These are phyloP conservation scores for Aleiodes leptofemur DNA, from an alignment of 2,888 invertebrate genomes.

Conservation along the genomic window DNA sequence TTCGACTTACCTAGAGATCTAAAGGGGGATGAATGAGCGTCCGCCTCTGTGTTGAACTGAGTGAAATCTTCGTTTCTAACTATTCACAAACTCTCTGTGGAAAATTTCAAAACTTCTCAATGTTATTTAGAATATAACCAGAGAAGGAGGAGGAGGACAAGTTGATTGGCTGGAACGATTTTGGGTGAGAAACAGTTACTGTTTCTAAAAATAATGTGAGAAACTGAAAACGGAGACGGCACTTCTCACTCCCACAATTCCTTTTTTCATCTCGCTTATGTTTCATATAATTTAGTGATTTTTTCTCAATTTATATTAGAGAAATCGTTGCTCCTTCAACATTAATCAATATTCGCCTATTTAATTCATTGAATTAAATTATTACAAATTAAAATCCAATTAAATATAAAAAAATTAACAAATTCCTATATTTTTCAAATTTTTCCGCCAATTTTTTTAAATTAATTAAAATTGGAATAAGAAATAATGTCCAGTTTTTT, in stretches of 20 bases:
- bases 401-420: neutral
- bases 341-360: neutral
- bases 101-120: conserved; percentile 47
- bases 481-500: no score
- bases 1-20: conserved; percentile 53
- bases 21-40: conserved; percentile 50
- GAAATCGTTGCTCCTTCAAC: neutral
- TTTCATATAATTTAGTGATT: conserved; percentile 19
- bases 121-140: conserved; percentile 48
- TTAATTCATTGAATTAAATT: neutral
- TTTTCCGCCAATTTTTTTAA: neutral
- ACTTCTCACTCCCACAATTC: conserved; percentile 10
- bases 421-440: neutral
- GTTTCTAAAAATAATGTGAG: conserved; percentile 58
- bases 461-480: neutral
- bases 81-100: conserved; percentile 52
- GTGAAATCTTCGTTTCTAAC: conserved; percentile 56
- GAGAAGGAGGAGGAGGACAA: conserved; percentile 47
- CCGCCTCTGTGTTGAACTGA: conserved; percentile 47
- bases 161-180: conserved; percentile 60
- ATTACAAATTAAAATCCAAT: no score
- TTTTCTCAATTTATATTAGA: neutral
- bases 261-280: conserved; percentile 20
- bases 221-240: conserved; percentile 58
- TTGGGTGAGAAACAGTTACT: conserved; percentile 53